A percentile compares a stretch with the other conserved stretches of the same genome.
These are phyloP conservation scores for Patiria pectinifera DNA, from an alignment of 53 echinoderm and acorn worm species.

Conservation along the genomic window DNA sequence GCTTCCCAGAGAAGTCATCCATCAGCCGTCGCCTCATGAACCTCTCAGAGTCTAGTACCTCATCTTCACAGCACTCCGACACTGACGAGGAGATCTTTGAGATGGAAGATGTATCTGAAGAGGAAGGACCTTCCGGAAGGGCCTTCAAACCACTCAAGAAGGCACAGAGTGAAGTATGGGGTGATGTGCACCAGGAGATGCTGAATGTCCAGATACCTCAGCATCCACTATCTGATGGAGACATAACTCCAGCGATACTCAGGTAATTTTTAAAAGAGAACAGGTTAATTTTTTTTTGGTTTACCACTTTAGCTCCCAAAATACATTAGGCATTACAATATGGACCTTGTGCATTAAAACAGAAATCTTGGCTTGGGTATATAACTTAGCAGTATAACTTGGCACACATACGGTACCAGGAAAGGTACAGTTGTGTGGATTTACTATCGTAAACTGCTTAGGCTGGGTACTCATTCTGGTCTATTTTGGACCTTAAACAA, in stretches of 20 bases:
- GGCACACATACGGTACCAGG: too few species aligned
- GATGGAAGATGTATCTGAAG: conserved; percentile 52
- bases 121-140: conserved; percentile 39
- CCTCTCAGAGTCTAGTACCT: conserved; percentile 85
- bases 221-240: conserved; percentile 95
- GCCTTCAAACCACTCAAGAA: conserved; percentile 17
- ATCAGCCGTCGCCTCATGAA: conserved; percentile 55
- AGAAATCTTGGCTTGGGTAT: too few species aligned
- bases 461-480: too few species aligned
- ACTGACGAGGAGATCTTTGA: conserved; percentile 78
- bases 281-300: neutral
- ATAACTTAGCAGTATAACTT: too few species aligned
- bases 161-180: conserved; percentile 37
- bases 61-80: conserved; percentile 79
- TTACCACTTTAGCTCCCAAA: neutral
- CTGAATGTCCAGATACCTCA: conserved; percentile 22
- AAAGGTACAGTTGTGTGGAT: too few species aligned
- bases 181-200: conserved; percentile 71
- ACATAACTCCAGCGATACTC: conserved; percentile 83
- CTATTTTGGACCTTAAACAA: too few species aligned
- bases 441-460: too few species aligned
- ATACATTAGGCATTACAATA: too few species aligned
- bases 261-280: conserved; percentile 59
- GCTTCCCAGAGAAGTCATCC: conserved; percentile 42
- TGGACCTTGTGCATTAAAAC: too few species aligned